Percentiles rank a stretch among this genome's conserved stretches.
These are phyloP conservation scores for Astyanax mexicanus DNA, from an alignment of 2,797 vertebrate genomes.

Conservation along the genomic window DNA sequence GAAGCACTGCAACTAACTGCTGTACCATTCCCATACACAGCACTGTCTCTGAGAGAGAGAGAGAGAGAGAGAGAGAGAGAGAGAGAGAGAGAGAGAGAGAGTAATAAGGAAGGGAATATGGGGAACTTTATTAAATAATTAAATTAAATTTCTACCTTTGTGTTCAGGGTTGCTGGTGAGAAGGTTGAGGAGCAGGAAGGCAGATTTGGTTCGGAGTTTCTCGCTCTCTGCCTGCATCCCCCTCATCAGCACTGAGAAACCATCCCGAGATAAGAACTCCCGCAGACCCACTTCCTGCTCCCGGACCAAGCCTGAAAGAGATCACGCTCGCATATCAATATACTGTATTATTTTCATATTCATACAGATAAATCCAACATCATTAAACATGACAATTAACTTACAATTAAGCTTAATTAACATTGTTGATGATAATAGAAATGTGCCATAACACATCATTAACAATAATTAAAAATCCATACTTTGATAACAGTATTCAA, in stretches of 20 bases:
- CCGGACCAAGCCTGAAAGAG: conserved; percentile 84
- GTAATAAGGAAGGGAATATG: background rate
- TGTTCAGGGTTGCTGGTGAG: conserved; percentile 85
- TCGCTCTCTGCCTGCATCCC: conserved; percentile 88
- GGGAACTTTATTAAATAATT: background rate
- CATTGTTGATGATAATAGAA: no score
- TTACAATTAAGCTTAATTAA: no score
- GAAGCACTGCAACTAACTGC: conserved; percentile 88
- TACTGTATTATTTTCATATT: no score
- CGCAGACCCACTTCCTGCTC: conserved; percentile 87
- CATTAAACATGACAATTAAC: no score
- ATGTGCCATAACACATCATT: no score
- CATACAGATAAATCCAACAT: no score
- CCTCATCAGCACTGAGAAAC: conserved; percentile 90
- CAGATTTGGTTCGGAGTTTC: conserved; percentile 88
- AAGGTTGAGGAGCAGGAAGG: conserved; percentile 89
- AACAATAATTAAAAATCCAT: no score
- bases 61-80: background rate
- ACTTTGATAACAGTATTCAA: no score
- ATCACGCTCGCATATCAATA: background rate
- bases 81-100: no score
- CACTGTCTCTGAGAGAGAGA: conserved; percentile 75
- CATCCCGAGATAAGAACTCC: conserved; percentile 85
- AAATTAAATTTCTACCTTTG: conserved; percentile 79
- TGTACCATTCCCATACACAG: conserved; percentile 92